Conservation (phyloP, 2,888 invertebrate genomes). For the Brachynemurus nebulosus region DNA sequence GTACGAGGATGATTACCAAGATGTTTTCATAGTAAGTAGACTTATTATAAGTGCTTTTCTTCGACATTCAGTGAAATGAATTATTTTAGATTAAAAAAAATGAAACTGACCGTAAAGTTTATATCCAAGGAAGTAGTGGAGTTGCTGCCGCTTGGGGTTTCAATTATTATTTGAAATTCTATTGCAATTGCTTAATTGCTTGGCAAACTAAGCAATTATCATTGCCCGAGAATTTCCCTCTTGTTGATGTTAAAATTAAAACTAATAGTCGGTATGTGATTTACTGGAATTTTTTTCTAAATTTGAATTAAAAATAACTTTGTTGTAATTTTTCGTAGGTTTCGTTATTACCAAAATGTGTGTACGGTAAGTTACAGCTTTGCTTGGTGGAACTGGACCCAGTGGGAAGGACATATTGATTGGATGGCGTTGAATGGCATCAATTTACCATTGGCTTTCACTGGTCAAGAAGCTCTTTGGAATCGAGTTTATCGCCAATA, state of each 20-base stretch:
- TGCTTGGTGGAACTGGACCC: slow-evolving; percentile 73
- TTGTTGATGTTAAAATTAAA: slow-evolving; percentile 39
- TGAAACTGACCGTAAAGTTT: neutral
- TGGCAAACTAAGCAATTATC: slow-evolving; percentile 65
- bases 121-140: slow-evolving; percentile 47
- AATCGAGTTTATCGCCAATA: slow-evolving; percentile 49
- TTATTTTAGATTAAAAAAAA: neutral
- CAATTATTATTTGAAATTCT: slow-evolving; percentile 73
- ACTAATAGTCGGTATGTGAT: slow-evolving; percentile 57
- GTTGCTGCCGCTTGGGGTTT: slow-evolving; percentile 76
- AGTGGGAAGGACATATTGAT: slow-evolving; percentile 80
- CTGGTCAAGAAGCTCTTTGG: slow-evolving; percentile 85
- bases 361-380: slow-evolving; percentile 73
- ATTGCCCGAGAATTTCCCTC: slow-evolving; percentile 44
- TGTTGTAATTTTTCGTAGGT: no score
- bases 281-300: no score
- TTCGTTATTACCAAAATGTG: slow-evolving; percentile 90
- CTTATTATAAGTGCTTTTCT: no score
- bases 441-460: slow-evolving; percentile 77
- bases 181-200: slow-evolving; percentile 65
- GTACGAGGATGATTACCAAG: neutral
- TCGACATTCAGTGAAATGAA: no score
- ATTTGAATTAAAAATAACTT: no score
- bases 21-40: neutral
- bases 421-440: slow-evolving; percentile 97